A percentile compares a stretch with the other conserved stretches of the same genome.
Conservation (phyloP, 2,113 vertebrate genomes). For the Carassius gibelio region DNA sequence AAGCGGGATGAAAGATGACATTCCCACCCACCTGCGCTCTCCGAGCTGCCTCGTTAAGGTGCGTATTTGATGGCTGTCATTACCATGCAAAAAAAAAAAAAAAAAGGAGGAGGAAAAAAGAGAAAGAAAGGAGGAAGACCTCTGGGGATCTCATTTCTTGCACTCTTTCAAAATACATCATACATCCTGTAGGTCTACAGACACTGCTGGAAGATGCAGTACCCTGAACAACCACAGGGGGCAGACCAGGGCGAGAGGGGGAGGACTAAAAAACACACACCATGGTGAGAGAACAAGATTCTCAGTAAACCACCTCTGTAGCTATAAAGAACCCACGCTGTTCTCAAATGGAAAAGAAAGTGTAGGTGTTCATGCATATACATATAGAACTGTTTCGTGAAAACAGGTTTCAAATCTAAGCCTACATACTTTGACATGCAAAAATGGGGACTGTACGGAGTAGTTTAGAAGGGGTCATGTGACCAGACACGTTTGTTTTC, state of each 20-base stretch:
- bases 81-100: background rate
- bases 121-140: conserved; percentile 27
- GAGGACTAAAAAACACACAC: background rate
- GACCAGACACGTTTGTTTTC: background rate
- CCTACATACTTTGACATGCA: background rate
- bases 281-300: background rate
- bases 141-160: conserved; percentile 45
- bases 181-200: background rate
- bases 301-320: background rate
- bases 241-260: background rate
- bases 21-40: conserved; percentile 54
- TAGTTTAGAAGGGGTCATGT: background rate
- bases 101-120: conserved; percentile 26
- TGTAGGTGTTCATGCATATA: conserved; percentile 12
- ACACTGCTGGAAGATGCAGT: conserved; percentile 4
- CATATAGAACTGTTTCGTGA: conserved; percentile 12
- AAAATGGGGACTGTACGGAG: background rate
- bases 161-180: conserved; percentile 48
- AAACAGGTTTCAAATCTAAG: conserved; percentile 1
- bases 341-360: background rate
- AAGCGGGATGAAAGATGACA: conserved; percentile 44
- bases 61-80: conserved; percentile 46
- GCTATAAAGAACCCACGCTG: conserved; percentile 4
- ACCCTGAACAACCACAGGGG: conserved; percentile 14
- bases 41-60: conserved; percentile 42